These are phyloP conservation scores for Pseudopipra pipra DNA, from an alignment of 2,113 vertebrate species.

Conservation along the genomic window DNA sequence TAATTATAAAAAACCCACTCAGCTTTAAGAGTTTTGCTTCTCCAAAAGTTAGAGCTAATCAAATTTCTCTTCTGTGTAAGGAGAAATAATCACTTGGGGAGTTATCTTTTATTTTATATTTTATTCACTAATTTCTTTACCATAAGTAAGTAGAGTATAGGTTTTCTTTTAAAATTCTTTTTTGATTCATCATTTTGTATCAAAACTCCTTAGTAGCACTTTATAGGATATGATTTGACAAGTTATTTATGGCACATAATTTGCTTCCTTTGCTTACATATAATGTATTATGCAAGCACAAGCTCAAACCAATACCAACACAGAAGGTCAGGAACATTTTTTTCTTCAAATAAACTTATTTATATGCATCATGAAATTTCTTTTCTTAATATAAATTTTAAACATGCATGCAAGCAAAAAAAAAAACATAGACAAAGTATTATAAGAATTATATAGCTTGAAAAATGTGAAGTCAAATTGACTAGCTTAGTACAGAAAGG, in stretches of 20 bases:
- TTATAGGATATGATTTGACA: not conserved
- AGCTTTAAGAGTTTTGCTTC: not conserved
- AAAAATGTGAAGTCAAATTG: not conserved
- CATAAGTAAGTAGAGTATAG: not conserved
- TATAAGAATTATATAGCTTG: not conserved
- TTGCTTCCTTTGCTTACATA: conserved; percentile 6
- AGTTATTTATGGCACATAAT: conserved; percentile 29
- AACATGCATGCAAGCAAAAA: not conserved
- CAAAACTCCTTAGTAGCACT: not conserved
- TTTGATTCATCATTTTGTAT: not conserved
- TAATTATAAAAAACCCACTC: not conserved
- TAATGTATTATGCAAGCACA: conserved; percentile 11
- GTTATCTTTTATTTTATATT: not conserved
- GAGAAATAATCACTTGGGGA: not conserved
- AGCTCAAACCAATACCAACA: conserved; percentile 29
- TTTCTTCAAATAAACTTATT: not conserved
- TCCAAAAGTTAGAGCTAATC: not conserved
- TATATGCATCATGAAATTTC: not conserved
- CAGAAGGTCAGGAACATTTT: not conserved
- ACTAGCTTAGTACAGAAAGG: not conserved
- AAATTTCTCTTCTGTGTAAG: not conserved
- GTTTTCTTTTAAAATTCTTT: not conserved
- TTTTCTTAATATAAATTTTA: not conserved
- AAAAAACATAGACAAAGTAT: not conserved
- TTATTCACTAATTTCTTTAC: not conserved